phyloP scores from a whole-genome alignment of 2,888 invertebrate genomes.

The Drosophila yooni region DNA sequence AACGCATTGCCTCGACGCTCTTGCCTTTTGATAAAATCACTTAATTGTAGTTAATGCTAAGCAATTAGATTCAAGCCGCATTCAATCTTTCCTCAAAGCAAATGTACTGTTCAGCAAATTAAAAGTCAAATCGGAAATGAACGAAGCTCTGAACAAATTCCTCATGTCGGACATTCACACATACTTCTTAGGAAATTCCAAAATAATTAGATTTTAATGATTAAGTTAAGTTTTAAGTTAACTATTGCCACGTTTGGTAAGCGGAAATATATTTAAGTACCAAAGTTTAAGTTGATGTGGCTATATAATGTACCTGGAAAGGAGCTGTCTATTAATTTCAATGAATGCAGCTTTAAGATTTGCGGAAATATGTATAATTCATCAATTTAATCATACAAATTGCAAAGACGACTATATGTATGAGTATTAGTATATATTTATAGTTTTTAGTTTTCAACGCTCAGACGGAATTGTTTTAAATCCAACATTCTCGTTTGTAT shows the following conservation, averaged over 20 bases:
- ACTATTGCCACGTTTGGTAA: not conserved
- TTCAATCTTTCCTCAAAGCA: constrained; percentile 11
- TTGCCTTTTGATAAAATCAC: constrained; percentile 37
- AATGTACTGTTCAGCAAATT: constrained; percentile 26
- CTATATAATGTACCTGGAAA: not conserved
- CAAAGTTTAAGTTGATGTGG: not conserved
- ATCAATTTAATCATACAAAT: not conserved
- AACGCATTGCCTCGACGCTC: constrained; percentile 35
- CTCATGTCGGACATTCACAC: constrained; percentile 17
- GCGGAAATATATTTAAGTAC: not conserved
- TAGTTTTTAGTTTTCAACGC: not conserved
- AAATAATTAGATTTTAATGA: not conserved
- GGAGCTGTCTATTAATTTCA: not conserved
- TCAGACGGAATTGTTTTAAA: not conserved
- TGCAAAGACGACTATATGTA: not conserved
- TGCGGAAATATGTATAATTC: not conserved
- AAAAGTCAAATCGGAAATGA: constrained; percentile 12
- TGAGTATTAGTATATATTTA: not conserved
- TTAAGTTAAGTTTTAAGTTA: not conserved
- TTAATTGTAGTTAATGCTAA: constrained; percentile 53
- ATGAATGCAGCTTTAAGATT: not conserved
- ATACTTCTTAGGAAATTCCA: not conserved
- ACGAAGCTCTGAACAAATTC: not conserved
- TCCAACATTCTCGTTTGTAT: not conserved
- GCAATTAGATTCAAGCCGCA: constrained; percentile 25